Conservation (phyloP, 2,888 invertebrate genomes). For the Papilio elwesi region DNA sequence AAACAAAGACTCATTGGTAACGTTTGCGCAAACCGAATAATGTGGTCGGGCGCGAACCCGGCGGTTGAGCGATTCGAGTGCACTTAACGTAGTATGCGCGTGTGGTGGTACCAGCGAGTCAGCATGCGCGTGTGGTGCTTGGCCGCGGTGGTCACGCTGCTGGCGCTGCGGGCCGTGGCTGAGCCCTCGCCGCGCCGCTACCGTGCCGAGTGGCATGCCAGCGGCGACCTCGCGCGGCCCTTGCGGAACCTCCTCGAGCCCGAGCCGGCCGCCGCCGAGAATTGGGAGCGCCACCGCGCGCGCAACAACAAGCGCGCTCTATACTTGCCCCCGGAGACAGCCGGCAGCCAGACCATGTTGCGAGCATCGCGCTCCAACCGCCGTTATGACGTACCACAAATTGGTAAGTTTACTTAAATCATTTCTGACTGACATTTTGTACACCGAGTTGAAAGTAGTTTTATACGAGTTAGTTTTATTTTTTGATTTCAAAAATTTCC, state of each 20-base stretch:
- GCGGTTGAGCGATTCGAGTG: slow-evolving; percentile 66
- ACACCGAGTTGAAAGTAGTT: too few species aligned
- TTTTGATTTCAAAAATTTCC: too few species aligned
- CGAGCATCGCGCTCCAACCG: slow-evolving; percentile 89
- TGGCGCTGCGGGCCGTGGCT: slow-evolving; percentile 72
- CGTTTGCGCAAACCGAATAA: slow-evolving; percentile 62
- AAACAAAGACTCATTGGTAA: slow-evolving; percentile 5
- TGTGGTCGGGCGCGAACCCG: slow-evolving; percentile 77
- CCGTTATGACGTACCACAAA: slow-evolving; percentile 94
- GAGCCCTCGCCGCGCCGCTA: slow-evolving; percentile 72
- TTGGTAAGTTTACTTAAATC: slow-evolving; percentile 85
- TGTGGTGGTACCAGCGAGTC: slow-evolving; percentile 69
- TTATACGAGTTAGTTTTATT: too few species aligned
- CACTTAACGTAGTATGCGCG: slow-evolving; percentile 72
- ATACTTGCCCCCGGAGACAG: slow-evolving; percentile 81
- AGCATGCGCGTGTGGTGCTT: slow-evolving; percentile 78
- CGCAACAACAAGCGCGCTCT: slow-evolving; percentile 71
- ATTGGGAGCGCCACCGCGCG: slow-evolving; percentile 63
- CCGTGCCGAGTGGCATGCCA: slow-evolving; percentile 65
- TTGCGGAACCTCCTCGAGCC: slow-evolving; percentile 75
- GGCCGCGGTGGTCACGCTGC: slow-evolving; percentile 73
- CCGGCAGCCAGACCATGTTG: slow-evolving; percentile 90
- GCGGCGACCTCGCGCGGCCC: slow-evolving; percentile 58
- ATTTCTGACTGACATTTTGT: not conserved
- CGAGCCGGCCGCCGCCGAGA: slow-evolving; percentile 63